Evolutionary conservation across 2,888 invertebrate genomes (phyloP).

Genomic region (Hydriomena furcata): DNA sequence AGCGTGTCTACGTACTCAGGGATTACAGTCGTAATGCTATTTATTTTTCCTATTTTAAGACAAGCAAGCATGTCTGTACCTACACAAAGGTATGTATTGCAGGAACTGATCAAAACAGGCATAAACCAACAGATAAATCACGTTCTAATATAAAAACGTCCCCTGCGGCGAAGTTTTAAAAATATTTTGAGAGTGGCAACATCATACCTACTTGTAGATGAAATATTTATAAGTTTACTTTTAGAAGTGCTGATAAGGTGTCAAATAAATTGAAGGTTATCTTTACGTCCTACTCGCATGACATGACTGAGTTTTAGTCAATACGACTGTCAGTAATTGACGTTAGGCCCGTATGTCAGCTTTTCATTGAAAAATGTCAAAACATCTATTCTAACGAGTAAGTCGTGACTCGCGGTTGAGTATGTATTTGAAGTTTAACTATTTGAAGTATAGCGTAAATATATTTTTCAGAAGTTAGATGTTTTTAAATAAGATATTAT

Average conservation of each 20-base stretch:
- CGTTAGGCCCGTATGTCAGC: background rate
- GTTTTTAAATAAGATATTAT: no score
- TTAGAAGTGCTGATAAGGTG: constrained; percentile 28
- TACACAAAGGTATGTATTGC: no score
- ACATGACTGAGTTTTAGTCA: background rate
- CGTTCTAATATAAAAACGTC: constrained; percentile 24
- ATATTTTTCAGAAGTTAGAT: no score
- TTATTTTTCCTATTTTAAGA: no score
- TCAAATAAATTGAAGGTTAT: constrained; percentile 30
- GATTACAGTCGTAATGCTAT: no score
- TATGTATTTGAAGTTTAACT: no score
- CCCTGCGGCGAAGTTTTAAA: constrained; percentile 30
- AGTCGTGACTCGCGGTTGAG: no score
- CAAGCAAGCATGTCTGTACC: no score
- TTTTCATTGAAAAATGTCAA: background rate
- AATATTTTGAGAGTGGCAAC: constrained; percentile 30
- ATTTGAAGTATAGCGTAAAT: no score
- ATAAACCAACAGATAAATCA: constrained; percentile 25
- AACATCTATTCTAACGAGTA: no score
- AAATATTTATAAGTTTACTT: constrained; percentile 25
- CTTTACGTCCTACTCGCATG: constrained; percentile 1
- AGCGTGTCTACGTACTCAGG: no score
- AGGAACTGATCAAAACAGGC: constrained; percentile 10
- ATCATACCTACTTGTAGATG: constrained; percentile 27
- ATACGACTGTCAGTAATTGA: constrained; percentile 9